Percentiles rank a stretch among this genome's conserved stretches.
Evolutionary conservation across 92 coral and sea anemone genomes (phyloP).

Genomic region (Phenganax subtilis): DNA sequence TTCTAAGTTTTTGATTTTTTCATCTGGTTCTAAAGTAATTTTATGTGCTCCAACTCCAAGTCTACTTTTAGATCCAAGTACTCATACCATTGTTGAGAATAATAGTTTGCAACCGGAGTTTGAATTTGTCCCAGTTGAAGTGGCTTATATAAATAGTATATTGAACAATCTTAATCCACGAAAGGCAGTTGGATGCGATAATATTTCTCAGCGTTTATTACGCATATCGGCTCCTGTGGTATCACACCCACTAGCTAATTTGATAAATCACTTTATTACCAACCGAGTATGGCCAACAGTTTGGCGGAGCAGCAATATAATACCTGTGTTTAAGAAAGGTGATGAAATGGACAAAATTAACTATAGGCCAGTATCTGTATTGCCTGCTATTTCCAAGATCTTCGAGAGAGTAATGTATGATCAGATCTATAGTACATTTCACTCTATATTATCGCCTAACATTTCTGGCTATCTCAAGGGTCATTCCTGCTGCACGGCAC

Average conservation of each 20-base stretch:
- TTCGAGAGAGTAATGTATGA: constrained; percentile 43
- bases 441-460: constrained; percentile 29
- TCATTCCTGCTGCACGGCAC: constrained; percentile 40
- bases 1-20: too few relatives aligned
- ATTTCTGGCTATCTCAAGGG: constrained; percentile 47
- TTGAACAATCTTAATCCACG: too few relatives aligned
- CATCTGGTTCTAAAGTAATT: too few relatives aligned
- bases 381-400: constrained; percentile 5
- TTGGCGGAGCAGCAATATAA: constrained; percentile 41
- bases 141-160: constrained; percentile 17
- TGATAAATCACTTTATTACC: constrained; percentile 36
- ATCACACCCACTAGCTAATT: constrained; percentile 31
- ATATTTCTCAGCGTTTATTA: constrained; percentile 33
- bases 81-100: background rate
- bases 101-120: background rate
- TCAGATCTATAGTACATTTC: constrained; percentile 38
- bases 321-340: constrained; percentile 23
- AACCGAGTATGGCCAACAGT: constrained; percentile 37
- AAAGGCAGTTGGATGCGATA: constrained; percentile 25
- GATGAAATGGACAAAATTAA: constrained; percentile 37
- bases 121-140: background rate
- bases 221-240: constrained; percentile 35
- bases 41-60: too few relatives aligned
- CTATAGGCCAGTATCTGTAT: constrained; percentile 39
- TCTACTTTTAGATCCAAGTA: background rate